Conservation (phyloP, 2,797 vertebrate species). For the Aselliscus stoliczkanus region DNA sequence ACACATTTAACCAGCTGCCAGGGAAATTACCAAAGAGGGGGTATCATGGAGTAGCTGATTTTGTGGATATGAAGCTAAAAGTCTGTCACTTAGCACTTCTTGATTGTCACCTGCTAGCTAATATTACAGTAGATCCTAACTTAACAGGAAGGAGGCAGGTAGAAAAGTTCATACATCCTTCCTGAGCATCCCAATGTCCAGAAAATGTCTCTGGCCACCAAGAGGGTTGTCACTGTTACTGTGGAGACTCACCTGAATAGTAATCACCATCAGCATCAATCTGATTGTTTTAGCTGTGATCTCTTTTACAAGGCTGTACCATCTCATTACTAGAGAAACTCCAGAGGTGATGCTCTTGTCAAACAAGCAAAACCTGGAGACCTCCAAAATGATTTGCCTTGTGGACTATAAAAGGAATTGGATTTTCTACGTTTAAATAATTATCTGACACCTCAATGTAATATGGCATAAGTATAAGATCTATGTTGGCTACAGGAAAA, state of each 20-base stretch:
- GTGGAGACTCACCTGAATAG: background rate
- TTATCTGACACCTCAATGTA: background rate
- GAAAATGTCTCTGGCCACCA: background rate
- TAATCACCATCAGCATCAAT: background rate
- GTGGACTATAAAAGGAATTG: background rate
- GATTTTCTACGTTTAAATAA: conserved; percentile 1
- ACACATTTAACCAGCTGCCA: conserved; percentile 63
- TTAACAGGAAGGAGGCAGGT: background rate
- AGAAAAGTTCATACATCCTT: conserved; percentile 21
- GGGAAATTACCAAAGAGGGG: conserved; percentile 55
- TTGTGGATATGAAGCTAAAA: conserved; percentile 52
- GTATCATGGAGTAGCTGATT: conserved; percentile 58
- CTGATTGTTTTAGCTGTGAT: background rate
- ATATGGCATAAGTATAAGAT: background rate
- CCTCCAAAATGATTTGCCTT: conserved; percentile 15
- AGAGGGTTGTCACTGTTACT: conserved; percentile 5
- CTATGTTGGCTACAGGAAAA: background rate
- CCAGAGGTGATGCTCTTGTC: background rate
- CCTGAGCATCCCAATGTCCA: background rate
- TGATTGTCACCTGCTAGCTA: conserved; percentile 60
- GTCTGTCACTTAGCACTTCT: conserved; percentile 39
- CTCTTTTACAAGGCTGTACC: background rate
- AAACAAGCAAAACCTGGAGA: background rate
- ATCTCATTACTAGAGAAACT: conserved; percentile 37
- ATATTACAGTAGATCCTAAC: conserved; percentile 66